phyloP scores from a whole-genome alignment of 2,888 invertebrate genomes.

The Pilophorus perplexus region DNA sequence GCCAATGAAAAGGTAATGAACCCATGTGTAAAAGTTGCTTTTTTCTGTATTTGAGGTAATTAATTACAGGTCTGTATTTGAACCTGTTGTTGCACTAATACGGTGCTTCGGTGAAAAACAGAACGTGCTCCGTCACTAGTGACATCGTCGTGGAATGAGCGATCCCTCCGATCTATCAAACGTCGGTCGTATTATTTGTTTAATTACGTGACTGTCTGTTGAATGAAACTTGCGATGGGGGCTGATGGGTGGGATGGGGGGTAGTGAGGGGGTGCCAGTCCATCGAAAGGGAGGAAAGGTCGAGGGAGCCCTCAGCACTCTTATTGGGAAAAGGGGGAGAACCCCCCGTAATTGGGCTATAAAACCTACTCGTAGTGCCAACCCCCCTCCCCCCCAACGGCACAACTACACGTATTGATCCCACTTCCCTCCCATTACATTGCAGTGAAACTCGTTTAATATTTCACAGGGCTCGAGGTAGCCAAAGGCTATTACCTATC shows the following conservation, averaged over 20 bases:
- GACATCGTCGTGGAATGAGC: too few species aligned
- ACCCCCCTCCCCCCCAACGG: background rate
- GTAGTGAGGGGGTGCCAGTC: background rate
- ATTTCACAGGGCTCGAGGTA: constrained; percentile 40
- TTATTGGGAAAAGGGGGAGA: constrained; percentile 20
- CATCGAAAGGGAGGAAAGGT: too few species aligned
- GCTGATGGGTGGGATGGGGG: background rate
- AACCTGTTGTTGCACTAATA: too few species aligned
- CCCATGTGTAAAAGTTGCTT: too few species aligned
- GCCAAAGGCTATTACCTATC: constrained; percentile 43
- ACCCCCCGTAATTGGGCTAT: constrained; percentile 39
- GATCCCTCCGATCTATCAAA: too few species aligned
- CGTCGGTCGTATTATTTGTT: too few species aligned
- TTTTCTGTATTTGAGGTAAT: too few species aligned
- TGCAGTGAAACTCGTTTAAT: constrained; percentile 43
- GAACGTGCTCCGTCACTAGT: too few species aligned
- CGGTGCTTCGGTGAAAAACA: too few species aligned
- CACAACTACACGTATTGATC: constrained; percentile 30
- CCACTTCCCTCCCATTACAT: constrained; percentile 41
- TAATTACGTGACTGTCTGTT: constrained; percentile 19
- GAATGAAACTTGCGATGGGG: background rate
- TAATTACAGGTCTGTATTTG: too few species aligned
- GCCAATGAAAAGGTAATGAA: too few species aligned
- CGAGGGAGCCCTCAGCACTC: constrained; percentile 13
- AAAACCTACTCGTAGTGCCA: constrained; percentile 35